Evolutionary conservation across 2,888 invertebrate genomes (phyloP), one percentile per base, ranked within the genome.

Genomic region (Athrips mouffetella): DNA sequence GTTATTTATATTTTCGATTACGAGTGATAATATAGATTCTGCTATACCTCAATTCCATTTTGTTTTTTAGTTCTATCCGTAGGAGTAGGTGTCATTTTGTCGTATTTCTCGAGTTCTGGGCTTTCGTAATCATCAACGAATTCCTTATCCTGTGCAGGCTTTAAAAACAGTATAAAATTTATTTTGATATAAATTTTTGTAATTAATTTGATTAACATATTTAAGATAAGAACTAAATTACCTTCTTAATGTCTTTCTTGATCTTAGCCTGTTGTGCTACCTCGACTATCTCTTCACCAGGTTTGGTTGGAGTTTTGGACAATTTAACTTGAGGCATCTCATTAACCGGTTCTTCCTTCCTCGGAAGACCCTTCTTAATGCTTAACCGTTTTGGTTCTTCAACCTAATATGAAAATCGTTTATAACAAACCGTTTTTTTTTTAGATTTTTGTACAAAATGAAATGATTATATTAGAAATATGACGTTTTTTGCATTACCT

Each of bases 71-170:
- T 66, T 56, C 70, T 86, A 57, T 87, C 87, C 23, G 64, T 63
- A 31, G 83, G 71, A 39, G 87, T 80, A 42, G 88, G 88, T 59
- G 86, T 78, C 31, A 89, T 53, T 75, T 91, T 91, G 66, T 93
- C 91, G 64, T 92, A 93, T 78, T 91, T 92, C 68, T 94, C 93
- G 50, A 94, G 83, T 21, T 91, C 91, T 0, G 94, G 91, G 55
- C 93, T 89, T 70, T 94, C 94, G 67, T 94, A 94, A 77, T 94
- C 94, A 31, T 92, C 92, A 48, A 91, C 84, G 45, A 89, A 86
- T 55, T 91, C 91, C 55, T 86, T 81, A 40, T 86, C 80, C 58
- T 89, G 89, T 54, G 69, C 78, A 33, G 79, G 81, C 83, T 85
- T 76, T 55, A 66, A 72, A 63, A 60, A 41, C n/a, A n/a, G n/a